phyloP scores from a whole-genome alignment of 2,113 vertebrate species.

The Percopsis transmontana region DNA sequence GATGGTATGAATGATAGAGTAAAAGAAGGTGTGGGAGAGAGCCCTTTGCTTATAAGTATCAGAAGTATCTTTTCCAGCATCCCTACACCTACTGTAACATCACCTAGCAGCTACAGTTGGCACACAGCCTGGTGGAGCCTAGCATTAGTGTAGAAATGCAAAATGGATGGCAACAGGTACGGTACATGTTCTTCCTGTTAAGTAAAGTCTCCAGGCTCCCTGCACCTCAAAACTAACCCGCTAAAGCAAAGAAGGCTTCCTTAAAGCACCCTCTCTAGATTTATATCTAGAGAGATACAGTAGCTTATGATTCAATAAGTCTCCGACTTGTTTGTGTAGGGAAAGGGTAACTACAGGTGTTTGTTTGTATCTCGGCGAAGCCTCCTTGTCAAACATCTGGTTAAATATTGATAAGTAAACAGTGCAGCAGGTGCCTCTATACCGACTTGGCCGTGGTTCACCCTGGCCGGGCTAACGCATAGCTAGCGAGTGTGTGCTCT shows the following conservation, averaged over 20 bases:
- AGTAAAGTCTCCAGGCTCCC: slow-evolving; percentile 33
- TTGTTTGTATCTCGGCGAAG: slow-evolving; percentile 24
- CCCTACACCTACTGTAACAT: slow-evolving; percentile 14
- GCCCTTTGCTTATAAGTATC: neutral
- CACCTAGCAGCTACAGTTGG: slow-evolving; percentile 26
- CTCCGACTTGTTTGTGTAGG: slow-evolving; percentile 38
- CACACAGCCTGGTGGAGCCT: slow-evolving; percentile 16
- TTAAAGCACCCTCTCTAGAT: slow-evolving; percentile 23
- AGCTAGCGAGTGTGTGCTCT: neutral
- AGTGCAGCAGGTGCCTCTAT: neutral
- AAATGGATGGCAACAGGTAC: slow-evolving; percentile 59
- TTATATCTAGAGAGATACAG: neutral
- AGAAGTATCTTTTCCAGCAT: slow-evolving; percentile 3
- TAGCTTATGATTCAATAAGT: slow-evolving; percentile 25
- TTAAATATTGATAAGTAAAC: slow-evolving; percentile 39
- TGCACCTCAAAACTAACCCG: slow-evolving; percentile 6
- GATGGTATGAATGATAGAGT: neutral
- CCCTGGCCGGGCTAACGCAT: neutral
- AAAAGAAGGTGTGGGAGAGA: slow-evolving; percentile 10
- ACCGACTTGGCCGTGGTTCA: slow-evolving; percentile 8
- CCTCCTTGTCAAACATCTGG: slow-evolving; percentile 32
- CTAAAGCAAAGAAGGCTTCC: neutral
- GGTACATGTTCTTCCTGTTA: slow-evolving; percentile 35
- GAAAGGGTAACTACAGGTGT: slow-evolving; percentile 31
- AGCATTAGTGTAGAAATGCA: slow-evolving; percentile 37